Evolutionary conservation across 2,888 invertebrate species (phyloP).

Genomic region (Dilophus febrilis): DNA sequence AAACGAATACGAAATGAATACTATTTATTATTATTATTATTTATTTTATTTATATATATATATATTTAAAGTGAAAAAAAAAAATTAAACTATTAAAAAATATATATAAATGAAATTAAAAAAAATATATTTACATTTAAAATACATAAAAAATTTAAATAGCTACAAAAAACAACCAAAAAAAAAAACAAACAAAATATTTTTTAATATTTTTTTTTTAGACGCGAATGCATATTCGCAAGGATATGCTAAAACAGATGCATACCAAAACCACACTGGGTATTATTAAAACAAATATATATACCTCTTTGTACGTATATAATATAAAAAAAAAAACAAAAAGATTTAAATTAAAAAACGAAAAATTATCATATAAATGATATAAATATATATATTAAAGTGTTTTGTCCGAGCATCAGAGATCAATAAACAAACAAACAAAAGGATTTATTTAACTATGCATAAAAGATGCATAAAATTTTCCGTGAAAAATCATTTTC

Average conservation of each 20-base stretch:
- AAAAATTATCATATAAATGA: too few species aligned
- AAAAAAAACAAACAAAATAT: too few species aligned
- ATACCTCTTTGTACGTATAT: too few species aligned
- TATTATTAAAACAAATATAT: conserved; percentile 5
- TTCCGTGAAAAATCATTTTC: too few species aligned
- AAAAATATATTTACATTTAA: background rate
- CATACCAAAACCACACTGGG: conserved; percentile 18
- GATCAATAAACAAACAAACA: background rate
- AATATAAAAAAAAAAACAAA: background rate
- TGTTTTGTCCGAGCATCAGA: too few species aligned
- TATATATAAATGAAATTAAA: background rate
- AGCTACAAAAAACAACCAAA: too few species aligned
- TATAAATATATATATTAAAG: too few species aligned
- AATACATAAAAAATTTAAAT: background rate
- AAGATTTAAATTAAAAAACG: background rate
- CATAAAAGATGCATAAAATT: too few species aligned
- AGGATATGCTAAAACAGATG: conserved; percentile 27
- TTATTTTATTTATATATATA: too few species aligned
- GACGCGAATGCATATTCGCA: conserved; percentile 29
- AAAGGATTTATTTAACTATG: too few species aligned
- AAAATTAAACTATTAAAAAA: background rate
- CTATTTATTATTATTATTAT: too few species aligned
- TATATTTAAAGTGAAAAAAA: background rate
- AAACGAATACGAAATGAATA: too few species aligned
- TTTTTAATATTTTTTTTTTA: conserved; percentile 9